phyloP scores from a whole-genome alignment of 35 echinoderm and acorn worm genomes.

The Apostichopus parvimensis region DNA sequence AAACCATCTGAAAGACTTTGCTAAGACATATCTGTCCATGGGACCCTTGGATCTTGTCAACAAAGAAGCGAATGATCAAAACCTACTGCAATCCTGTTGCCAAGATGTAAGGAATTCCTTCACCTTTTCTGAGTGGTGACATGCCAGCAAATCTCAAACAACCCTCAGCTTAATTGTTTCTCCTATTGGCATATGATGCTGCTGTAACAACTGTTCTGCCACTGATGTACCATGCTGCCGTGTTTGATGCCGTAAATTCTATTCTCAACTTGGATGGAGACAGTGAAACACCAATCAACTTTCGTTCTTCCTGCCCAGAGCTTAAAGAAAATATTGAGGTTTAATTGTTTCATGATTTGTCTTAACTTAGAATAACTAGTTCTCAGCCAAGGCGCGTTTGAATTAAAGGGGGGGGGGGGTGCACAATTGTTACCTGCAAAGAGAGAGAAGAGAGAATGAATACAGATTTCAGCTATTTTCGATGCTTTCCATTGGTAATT shows the following conservation, averaged over 20 bases:
- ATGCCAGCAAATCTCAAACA: slow-evolving; percentile 7
- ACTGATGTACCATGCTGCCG: slow-evolving; percentile 16
- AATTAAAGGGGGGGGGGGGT: too few species aligned
- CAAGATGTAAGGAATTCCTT: background rate
- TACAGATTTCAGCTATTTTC: too few species aligned
- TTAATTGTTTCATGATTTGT: background rate
- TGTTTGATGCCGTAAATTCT: background rate
- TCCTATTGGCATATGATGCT: slow-evolving; percentile 21
- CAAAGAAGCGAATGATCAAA: slow-evolving; percentile 1
- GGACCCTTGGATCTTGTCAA: background rate
- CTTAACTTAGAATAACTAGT: too few species aligned
- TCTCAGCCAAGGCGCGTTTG: too few species aligned
- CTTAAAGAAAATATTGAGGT: background rate
- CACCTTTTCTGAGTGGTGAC: slow-evolving; percentile 15
- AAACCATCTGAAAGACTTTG: background rate
- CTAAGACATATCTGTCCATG: background rate
- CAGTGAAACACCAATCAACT: background rate
- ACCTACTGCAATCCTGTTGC: background rate
- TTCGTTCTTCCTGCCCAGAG: slow-evolving; percentile 10
- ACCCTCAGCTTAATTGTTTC: slow-evolving; percentile 2
- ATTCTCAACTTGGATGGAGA: background rate
- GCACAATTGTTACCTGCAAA: background rate
- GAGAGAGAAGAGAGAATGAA: too few species aligned
- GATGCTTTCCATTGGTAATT: too few species aligned
- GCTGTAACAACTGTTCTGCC: slow-evolving; percentile 33